Evolutionary conservation across 2,888 invertebrate species (phyloP).

Genomic region (Aricia artaxerxes): DNA sequence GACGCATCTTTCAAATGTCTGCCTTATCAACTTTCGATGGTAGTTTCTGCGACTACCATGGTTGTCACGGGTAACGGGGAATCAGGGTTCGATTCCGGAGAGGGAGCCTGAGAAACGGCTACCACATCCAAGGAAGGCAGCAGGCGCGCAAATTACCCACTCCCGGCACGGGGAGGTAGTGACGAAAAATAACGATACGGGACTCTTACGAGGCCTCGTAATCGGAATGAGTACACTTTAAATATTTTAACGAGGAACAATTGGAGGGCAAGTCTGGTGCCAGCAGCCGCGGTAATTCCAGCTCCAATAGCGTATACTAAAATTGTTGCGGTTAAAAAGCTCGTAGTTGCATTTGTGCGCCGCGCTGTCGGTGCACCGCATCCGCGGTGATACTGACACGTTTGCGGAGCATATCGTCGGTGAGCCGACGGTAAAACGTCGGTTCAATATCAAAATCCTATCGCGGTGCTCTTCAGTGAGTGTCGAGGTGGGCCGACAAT

Average conservation of each 20-base stretch:
- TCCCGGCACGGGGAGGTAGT: slow-evolving; percentile 72
- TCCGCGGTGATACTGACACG: slow-evolving; percentile 49
- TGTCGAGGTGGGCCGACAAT: too few relatives aligned
- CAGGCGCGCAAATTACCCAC: slow-evolving; percentile 80
- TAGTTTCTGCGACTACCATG: slow-evolving; percentile 84
- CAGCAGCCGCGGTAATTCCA: slow-evolving; percentile 87
- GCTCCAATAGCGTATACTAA: slow-evolving; percentile 85
- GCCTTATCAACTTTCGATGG: slow-evolving; percentile 85
- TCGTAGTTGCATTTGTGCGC: slow-evolving; percentile 79
- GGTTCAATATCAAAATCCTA: slow-evolving; percentile 51
- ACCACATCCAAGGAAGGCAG: slow-evolving; percentile 87
- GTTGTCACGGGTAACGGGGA: slow-evolving; percentile 86
- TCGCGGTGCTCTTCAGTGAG: slow-evolving; percentile 50
- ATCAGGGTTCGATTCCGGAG: slow-evolving; percentile 88
- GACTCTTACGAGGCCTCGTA: slow-evolving; percentile 78
- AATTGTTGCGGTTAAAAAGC: slow-evolving; percentile 85
- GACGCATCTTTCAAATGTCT: slow-evolving; percentile 84
- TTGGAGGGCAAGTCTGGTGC: slow-evolving; percentile 84
- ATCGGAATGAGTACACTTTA: slow-evolving; percentile 80
- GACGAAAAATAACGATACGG: slow-evolving; percentile 84
- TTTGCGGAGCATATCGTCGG: slow-evolving; percentile 55
- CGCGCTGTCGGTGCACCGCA: slow-evolving; percentile 71
- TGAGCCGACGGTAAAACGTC: slow-evolving; percentile 52
- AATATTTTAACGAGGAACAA: slow-evolving; percentile 82
- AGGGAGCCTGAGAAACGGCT: slow-evolving; percentile 86